Evolutionary conservation across 2,113 vertebrate species (phyloP).

Genomic region (Chloroceryle aenea): DNA sequence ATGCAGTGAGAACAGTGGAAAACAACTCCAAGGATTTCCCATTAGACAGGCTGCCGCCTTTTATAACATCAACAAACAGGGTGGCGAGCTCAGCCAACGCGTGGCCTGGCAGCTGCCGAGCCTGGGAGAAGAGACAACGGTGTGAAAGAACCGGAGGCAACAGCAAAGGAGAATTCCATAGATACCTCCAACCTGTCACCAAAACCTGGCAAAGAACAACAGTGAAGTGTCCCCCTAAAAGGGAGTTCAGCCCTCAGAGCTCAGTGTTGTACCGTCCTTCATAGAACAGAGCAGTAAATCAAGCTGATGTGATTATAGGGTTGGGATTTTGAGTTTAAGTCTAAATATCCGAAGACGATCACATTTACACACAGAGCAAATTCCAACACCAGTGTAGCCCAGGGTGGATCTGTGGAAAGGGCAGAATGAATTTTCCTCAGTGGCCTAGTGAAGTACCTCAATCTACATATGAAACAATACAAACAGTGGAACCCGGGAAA

Average conservation of each 20-base stretch:
- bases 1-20: constrained; percentile 87
- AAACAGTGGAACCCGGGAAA: not conserved
- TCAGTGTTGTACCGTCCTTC: not conserved
- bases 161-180: not conserved
- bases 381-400: not conserved
- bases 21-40: constrained; percentile 94
- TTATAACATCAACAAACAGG: constrained; percentile 87
- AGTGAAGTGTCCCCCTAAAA: not conserved
- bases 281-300: not conserved
- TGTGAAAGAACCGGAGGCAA: not conserved
- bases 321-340: not conserved
- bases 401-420: not conserved
- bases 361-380: not conserved
- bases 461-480: rapidly evolving
- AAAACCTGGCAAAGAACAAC: not conserved
- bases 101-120: constrained; percentile 80
- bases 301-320: not conserved
- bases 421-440: not conserved
- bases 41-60: constrained; percentile 81
- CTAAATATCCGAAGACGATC: not conserved
- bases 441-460: not conserved
- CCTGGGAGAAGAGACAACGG: constrained; percentile 69
- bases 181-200: rapidly evolving
- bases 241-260: not conserved
- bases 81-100: constrained; percentile 84